Evolutionary conservation across 2,113 vertebrate genomes (phyloP).

Genomic region (Accipiter virgatus): DNA sequence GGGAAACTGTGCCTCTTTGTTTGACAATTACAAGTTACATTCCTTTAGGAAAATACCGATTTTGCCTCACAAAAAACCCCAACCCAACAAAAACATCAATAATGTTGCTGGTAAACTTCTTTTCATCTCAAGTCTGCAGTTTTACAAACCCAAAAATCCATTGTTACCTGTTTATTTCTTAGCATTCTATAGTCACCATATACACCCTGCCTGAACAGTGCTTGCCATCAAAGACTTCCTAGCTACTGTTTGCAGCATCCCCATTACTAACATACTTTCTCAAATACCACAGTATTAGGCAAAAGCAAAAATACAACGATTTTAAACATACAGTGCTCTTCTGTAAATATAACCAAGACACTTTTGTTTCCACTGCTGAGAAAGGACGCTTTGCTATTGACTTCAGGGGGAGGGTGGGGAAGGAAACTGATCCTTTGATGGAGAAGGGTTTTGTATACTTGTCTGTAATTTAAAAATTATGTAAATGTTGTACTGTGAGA

Average conservation of each 20-base stretch:
- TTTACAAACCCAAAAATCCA: not conserved
- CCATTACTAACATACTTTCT: not conserved
- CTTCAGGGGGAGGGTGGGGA: slow-evolving; percentile 52
- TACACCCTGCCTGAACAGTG: not conserved
- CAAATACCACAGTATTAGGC: not conserved
- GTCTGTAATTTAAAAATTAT: slow-evolving; percentile 53
- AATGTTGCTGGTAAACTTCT: not conserved
- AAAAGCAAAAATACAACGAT: not conserved
- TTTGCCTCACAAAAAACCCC: not conserved
- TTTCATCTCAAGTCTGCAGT: not conserved
- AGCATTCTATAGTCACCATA: not conserved
- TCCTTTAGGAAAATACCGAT: not conserved
- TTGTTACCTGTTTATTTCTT: not conserved
- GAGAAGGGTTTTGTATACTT: slow-evolving; percentile 10
- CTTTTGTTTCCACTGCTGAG: not conserved
- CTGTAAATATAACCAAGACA: not conserved
- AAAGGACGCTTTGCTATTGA: not conserved
- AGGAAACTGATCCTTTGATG: slow-evolving; percentile 32
- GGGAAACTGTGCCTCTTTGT: not conserved
- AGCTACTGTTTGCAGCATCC: not conserved
- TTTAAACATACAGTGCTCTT: not conserved
- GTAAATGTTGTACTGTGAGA: slow-evolving; percentile 20
- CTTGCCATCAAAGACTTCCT: not conserved
- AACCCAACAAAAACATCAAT: too few relatives aligned
- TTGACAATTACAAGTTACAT: not conserved